phyloP scores from a whole-genome alignment of 2,797 vertebrate species.

The Chiloscyllium punctatum region DNA sequence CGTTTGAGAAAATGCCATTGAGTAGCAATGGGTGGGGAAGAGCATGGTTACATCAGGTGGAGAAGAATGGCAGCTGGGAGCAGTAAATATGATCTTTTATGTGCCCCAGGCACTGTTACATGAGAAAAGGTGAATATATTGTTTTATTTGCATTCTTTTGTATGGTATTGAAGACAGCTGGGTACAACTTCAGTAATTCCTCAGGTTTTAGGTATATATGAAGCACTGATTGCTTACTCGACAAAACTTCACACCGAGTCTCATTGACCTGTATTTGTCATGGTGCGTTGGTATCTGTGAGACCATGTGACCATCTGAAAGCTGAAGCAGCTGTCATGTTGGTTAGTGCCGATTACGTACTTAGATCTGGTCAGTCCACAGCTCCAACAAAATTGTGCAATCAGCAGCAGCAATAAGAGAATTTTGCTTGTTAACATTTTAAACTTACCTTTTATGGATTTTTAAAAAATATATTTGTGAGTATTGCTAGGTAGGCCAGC shows the following conservation, averaged over 20 bases:
- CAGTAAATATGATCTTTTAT: background rate
- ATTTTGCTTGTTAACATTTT: background rate
- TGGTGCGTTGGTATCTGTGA: background rate
- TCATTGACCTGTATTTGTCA: background rate
- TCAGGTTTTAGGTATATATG: background rate
- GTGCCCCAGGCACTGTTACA: background rate
- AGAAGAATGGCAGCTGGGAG: background rate
- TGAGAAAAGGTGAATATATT: background rate
- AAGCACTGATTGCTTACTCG: background rate
- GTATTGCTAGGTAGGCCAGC: too few species aligned
- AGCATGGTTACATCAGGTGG: background rate
- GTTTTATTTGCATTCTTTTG: background rate
- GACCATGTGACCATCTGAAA: background rate
- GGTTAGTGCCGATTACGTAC: background rate
- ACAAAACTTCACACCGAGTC: background rate
- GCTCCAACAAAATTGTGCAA: background rate
- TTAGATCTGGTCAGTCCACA: background rate
- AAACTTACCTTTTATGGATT: background rate
- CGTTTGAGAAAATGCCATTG: background rate
- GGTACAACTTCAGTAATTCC: background rate
- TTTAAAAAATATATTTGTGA: too few species aligned
- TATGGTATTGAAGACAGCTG: background rate
- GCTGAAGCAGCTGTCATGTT: background rate
- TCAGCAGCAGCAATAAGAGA: background rate
- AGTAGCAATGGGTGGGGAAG: background rate